Percentiles rank a stretch among this genome's conserved stretches.
Conservation (phyloP, 1,140 invertebrate genomes). For the Zaprionus nigranus region DNA sequence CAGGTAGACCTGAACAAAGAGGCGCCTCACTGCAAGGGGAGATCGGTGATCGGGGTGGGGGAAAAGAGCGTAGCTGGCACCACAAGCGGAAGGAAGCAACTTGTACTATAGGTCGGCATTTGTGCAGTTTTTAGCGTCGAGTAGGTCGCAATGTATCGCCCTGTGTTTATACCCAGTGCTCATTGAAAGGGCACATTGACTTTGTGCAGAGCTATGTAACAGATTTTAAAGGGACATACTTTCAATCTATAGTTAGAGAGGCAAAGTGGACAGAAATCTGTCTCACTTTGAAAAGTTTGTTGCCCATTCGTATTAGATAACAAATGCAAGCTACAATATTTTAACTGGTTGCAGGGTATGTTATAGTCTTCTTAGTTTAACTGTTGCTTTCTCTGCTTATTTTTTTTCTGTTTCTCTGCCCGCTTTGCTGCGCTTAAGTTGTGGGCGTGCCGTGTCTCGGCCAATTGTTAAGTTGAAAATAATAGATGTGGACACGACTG, state of each 20-base stretch:
- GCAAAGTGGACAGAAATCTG: too few species aligned
- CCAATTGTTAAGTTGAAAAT: conserved; percentile 82
- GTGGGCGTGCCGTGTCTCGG: conserved; percentile 54
- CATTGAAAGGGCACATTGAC: neutral
- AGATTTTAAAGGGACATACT: too few species aligned
- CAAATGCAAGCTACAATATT: too few species aligned
- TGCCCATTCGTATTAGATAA: too few species aligned
- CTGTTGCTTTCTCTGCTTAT: neutral
- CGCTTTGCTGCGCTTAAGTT: conserved; percentile 34
- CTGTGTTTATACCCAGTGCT: conserved; percentile 2
- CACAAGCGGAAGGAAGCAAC: conserved; percentile 73
- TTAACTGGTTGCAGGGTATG: neutral
- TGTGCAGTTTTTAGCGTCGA: conserved; percentile 72
- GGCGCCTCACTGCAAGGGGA: neutral
- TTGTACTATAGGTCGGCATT: conserved; percentile 71
- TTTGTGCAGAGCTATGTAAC: too few species aligned
- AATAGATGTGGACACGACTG: conserved; percentile 78
- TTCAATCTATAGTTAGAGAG: too few species aligned
- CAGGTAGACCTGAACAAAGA: conserved; percentile 32
- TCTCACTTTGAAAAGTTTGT: too few species aligned
- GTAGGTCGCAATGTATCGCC: conserved; percentile 64
- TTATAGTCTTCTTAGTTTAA: neutral
- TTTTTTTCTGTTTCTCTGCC: neutral
- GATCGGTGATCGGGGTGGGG: neutral
- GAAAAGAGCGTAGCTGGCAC: conserved; percentile 31